Base-by-base conservation (phyloP, 2,888 invertebrate species). In the Amiota mariae region DNA sequence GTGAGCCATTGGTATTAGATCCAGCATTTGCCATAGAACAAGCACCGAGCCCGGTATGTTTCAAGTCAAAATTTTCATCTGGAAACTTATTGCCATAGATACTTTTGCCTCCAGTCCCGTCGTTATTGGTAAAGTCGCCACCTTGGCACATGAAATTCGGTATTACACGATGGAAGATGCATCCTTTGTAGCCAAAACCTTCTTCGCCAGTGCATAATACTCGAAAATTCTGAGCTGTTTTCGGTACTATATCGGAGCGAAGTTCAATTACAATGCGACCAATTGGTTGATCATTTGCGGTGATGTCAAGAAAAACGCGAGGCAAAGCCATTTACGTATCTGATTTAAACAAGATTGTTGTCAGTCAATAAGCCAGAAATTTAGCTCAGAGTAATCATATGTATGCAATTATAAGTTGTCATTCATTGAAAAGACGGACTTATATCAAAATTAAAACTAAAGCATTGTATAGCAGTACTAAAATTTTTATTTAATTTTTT, bases 71-170 rank as follows among this genome's bases (percentile, higher is more conserved):
- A 93, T 98, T 98, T 91, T 99, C 98, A 89, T 99, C 99, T 24
- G 93, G 94, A 90, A 99, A 99, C 91, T 97, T 97, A 86, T 93
- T 93, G 51, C 98, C 98, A 84, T 97, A 98, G 91, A 99, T 98
- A 80, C 98, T 98, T 91, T 97, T 97, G 79, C 98, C 98, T 75
- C 96, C 96, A 84, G 96, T 96, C 91, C 97, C 98, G 89, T 96
- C 96, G 94, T 98, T 94, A 90, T 95, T 95, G 82, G 97, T 97
- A 89, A 98, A 98, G 90, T 98, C 98, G 80, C 98, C 96, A 71
- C 96, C 97, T 92, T 98, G 97, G 91, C 97, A 95, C 98, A 98
- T 98, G 92, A 98, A 98, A 91, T 96, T 96, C 80, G 98, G 97
- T 90, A 98, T 98, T 82, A 98, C 95, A 80, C 98, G 95, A 91